A percentile compares a stretch with the other conserved stretches of the same genome.
Conservation (phyloP, 1,140 invertebrate species). For the Chionoecetes opilio region DNA sequence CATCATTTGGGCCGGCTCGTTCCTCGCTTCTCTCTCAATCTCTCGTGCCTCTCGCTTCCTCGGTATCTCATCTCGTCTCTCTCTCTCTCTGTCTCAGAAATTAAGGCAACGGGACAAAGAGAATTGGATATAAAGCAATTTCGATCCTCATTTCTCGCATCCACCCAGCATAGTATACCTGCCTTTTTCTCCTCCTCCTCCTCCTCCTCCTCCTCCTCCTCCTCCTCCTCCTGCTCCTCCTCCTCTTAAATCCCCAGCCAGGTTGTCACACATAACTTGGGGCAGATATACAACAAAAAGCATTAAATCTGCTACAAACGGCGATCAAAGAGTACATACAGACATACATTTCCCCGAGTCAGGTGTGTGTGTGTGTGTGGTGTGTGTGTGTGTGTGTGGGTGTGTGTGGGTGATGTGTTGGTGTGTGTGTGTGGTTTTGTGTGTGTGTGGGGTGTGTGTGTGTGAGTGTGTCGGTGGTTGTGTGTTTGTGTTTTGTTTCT, state of each 20-base stretch:
- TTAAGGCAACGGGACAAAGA: background rate
- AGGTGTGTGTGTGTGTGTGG: slow-evolving; percentile 25
- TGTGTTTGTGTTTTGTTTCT: too few relatives aligned
- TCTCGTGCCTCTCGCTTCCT: background rate
- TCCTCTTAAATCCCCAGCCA: background rate
- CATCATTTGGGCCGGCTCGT: too few relatives aligned
- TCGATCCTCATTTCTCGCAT: background rate
- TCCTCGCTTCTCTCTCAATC: background rate
- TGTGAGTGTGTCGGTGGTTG: too few relatives aligned
- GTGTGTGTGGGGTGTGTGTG: too few relatives aligned
- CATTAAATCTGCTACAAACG: background rate
- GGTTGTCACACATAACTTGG: background rate
- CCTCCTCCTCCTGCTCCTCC: background rate
- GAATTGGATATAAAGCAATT: background rate
- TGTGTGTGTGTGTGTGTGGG: slow-evolving; percentile 17
- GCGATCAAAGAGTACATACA: background rate
- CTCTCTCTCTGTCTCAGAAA: background rate
- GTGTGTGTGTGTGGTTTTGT: too few relatives aligned
- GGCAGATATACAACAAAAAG: background rate
- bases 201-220: slow-evolving; percentile 15
- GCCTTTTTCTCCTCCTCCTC: background rate
- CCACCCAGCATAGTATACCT: too few relatives aligned
- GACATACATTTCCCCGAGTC: background rate
- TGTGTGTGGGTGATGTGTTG: background rate
- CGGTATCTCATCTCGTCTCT: background rate